A percentile compares a stretch with the other conserved stretches of the same genome.
Evolutionary conservation across 2,797 vertebrate genomes (phyloP).

Genomic region (Anguilla pacifica): DNA sequence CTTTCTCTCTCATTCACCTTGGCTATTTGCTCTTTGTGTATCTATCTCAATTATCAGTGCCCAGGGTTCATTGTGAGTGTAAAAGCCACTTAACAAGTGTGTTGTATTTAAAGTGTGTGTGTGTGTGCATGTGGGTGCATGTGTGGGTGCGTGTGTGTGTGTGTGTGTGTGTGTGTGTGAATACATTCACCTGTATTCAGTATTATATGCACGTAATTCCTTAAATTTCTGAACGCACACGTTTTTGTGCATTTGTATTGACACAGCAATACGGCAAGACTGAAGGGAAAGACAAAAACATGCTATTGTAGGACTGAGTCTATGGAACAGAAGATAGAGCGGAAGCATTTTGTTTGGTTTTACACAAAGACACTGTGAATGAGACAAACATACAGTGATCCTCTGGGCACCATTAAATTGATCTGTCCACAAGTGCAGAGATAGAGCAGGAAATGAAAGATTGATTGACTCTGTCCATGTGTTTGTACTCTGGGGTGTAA

Average conservation of each 20-base stretch:
- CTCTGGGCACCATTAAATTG: conserved; percentile 29
- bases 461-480: conserved; percentile 19
- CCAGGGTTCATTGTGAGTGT: neutral
- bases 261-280: neutral
- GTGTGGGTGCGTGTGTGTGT: neutral
- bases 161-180: no score
- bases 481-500: conserved; percentile 6
- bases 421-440: conserved; percentile 12
- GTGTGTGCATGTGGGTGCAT: neutral
- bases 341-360: conserved; percentile 3
- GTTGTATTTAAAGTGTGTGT: neutral
- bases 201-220: neutral
- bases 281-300: neutral
- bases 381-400: neutral
- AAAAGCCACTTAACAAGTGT: neutral
- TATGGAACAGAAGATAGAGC: neutral
- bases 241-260: neutral
- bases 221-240: neutral
- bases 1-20: conserved; percentile 31
- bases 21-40: neutral
- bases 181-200: neutral
- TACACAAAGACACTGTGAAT: conserved; percentile 1
- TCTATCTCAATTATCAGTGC: neutral
- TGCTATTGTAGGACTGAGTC: neutral
- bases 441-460: conserved; percentile 24